Conservation (phyloP, 2,888 invertebrate genomes). For the Mermis nigrescens region DNA sequence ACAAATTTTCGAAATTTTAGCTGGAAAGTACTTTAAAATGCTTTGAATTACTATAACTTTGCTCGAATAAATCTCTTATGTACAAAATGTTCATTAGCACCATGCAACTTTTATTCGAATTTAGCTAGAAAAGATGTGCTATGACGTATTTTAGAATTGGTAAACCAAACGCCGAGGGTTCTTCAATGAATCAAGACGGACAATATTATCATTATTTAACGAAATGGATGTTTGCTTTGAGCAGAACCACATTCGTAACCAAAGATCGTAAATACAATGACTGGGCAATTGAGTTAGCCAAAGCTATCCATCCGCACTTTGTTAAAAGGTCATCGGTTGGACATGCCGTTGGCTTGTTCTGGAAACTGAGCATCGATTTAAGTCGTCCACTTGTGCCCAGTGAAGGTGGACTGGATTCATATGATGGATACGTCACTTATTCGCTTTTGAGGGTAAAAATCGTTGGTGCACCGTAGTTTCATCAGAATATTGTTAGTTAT, state of each 20-base stretch:
- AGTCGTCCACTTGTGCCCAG: slow-evolving; percentile 11
- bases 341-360: slow-evolving; percentile 11
- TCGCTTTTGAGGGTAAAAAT: slow-evolving; percentile 11
- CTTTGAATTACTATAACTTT: too few species aligned
- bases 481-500: too few species aligned
- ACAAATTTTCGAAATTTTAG: too few species aligned
- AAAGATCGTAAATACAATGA: slow-evolving; percentile 15
- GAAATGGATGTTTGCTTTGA: slow-evolving; percentile 19
- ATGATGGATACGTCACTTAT: slow-evolving; percentile 17
- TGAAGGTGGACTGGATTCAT: slow-evolving; percentile 16
- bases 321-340: slow-evolving; percentile 8
- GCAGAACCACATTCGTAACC: slow-evolving; percentile 14
- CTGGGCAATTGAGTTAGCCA: slow-evolving; percentile 16
- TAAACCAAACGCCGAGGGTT: slow-evolving; percentile 10
- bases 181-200: slow-evolving; percentile 6
- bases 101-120: neutral
- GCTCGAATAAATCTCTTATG: too few species aligned
- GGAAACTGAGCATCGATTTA: slow-evolving; percentile 18
- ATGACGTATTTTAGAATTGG: slow-evolving; percentile 10
- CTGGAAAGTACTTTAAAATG: too few species aligned
- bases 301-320: slow-evolving; percentile 14
- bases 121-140: neutral
- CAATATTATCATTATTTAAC: slow-evolving; percentile 20
- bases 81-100: neutral
- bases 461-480: too few species aligned